phyloP scores from a whole-genome alignment of 2,888 invertebrate genomes.

The Alcis repandata region DNA sequence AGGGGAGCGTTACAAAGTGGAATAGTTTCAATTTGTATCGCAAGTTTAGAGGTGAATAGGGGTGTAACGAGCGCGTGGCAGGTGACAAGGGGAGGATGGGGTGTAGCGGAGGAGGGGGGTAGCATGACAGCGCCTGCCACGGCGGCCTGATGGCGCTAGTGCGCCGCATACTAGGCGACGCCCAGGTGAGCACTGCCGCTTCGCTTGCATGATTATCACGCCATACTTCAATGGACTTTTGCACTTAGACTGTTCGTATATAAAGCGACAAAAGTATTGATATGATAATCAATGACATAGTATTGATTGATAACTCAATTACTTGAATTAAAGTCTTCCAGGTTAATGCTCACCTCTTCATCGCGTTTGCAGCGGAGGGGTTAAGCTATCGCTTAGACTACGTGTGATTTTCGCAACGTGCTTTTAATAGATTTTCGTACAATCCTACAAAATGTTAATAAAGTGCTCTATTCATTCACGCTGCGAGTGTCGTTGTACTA shows the following conservation, averaged over 20 bases:
- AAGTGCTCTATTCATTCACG: not conserved
- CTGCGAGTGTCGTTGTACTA: not conserved
- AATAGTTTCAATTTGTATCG: slow-evolving; percentile 68
- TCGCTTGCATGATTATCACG: slow-evolving; percentile 53
- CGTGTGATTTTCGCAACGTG: not conserved
- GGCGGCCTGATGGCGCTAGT: slow-evolving; percentile 94
- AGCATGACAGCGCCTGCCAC: slow-evolving; percentile 86
- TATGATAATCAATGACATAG: not conserved
- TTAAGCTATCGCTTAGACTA: not conserved
- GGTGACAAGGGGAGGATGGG: slow-evolving; percentile 67
- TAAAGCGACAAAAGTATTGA: not conserved
- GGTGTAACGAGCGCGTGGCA: slow-evolving; percentile 58
- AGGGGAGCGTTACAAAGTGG: slow-evolving; percentile 60
- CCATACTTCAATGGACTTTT: slow-evolving; percentile 50
- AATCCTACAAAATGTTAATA: no score
- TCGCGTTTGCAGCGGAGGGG: no score
- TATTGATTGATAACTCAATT: no score
- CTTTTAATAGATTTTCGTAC: not conserved
- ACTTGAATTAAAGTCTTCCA: not conserved
- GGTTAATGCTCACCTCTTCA: not conserved
- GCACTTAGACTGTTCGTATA: slow-evolving; percentile 35
- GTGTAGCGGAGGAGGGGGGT: slow-evolving; percentile 75
- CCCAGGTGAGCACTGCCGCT: slow-evolving; percentile 87
- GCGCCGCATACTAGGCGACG: slow-evolving; percentile 94
- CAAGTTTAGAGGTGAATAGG: slow-evolving; percentile 60